phyloP scores from a whole-genome alignment of 2,888 invertebrate species.

The Stenotaenia linearis region DNA sequence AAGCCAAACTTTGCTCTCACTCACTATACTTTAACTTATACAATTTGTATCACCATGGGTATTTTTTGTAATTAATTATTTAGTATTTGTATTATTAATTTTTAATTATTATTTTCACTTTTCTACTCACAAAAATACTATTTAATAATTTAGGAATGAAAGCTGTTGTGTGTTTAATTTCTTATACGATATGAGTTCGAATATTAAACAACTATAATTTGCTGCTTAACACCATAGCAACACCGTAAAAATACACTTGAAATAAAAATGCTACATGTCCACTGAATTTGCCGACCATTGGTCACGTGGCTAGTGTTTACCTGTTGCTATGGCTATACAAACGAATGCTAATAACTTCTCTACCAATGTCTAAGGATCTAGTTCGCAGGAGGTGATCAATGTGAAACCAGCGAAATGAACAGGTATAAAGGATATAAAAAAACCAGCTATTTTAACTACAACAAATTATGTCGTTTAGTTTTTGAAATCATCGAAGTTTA shows the following conservation, averaged over 20 bases:
- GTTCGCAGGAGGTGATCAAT: background rate
- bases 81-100: too few species aligned
- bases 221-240: background rate
- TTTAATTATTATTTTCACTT: too few species aligned
- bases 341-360: background rate
- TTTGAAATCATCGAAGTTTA: background rate
- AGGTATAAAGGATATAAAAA: background rate
- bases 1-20: too few species aligned
- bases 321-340: conserved; percentile 9
- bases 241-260: background rate
- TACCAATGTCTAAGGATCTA: background rate
- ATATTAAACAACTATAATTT: background rate
- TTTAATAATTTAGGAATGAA: too few species aligned
- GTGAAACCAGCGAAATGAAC: background rate
- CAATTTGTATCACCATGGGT: too few species aligned
- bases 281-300: background rate
- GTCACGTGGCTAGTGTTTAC: conserved; percentile 6
- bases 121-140: too few species aligned
- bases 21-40: too few species aligned
- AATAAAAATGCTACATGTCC: background rate
- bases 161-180: too few species aligned
- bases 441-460: background rate
- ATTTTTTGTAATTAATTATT: too few species aligned
- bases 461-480: background rate
- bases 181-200: too few species aligned